Conservation (phyloP, 2,797 vertebrate genomes). For the Aeoliscus strigatus region DNA sequence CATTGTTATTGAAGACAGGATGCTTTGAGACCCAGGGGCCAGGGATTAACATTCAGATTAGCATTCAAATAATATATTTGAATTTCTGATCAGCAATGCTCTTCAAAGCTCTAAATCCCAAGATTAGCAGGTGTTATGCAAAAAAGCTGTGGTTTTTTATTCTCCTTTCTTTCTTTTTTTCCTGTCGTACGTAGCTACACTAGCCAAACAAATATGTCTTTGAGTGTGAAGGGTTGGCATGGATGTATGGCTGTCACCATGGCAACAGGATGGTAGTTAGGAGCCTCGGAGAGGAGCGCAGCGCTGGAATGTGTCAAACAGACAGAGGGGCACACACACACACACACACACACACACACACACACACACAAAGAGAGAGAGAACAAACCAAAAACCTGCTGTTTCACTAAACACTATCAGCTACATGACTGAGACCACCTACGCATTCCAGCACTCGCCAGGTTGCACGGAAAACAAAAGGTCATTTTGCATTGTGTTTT, state of each 20-base stretch:
- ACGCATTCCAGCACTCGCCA: conserved; percentile 48
- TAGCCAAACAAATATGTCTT: conserved; percentile 96
- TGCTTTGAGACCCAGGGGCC: conserved; percentile 74
- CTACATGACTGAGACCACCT: conserved; percentile 67
- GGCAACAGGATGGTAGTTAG: conserved; percentile 78
- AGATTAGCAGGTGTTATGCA: conserved; percentile 90
- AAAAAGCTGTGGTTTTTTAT: conserved; percentile 80
- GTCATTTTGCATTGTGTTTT: conserved; percentile 35
- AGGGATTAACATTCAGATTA: conserved; percentile 88
- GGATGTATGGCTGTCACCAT: conserved; percentile 86
- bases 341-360: too few relatives aligned
- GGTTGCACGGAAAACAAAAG: conserved; percentile 31
- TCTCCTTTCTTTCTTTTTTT: too few relatives aligned
- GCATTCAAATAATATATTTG: conserved; percentile 86
- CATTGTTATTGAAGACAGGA: conserved; percentile 77
- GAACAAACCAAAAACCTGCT: conserved; percentile 71
- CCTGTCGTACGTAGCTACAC: conserved; percentile 81
- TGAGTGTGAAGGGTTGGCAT: conserved; percentile 82
- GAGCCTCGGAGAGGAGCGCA: conserved; percentile 60
- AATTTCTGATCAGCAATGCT: conserved; percentile 82
- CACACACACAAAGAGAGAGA: too few relatives aligned
- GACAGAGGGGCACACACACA: too few relatives aligned
- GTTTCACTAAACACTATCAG: conserved; percentile 64
- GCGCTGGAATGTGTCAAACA: conserved; percentile 77
- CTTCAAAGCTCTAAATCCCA: conserved; percentile 79